Base-by-base conservation (phyloP, 2,888 invertebrate species). In the Tryphoninae sp. region DNA sequence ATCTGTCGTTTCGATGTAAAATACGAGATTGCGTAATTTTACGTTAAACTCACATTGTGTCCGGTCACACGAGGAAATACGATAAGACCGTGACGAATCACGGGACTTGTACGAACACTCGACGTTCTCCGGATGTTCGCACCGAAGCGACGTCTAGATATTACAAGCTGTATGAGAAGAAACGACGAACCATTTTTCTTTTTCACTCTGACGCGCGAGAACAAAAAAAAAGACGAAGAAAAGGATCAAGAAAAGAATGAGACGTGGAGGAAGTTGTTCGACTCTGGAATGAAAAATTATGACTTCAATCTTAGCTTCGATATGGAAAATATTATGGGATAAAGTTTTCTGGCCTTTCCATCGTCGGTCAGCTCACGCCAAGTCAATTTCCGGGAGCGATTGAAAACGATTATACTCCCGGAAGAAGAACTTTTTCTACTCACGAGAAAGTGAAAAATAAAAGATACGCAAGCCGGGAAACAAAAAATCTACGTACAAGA, bases 201-300 rank as follows among this genome's bases (percentile, higher is more conserved):
- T 33, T 33, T 22, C 19, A n/a, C 42, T 64, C 65, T 4, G n/a
- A 53, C n/a, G n/a, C 40, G 42, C 6, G 9, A 33, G 33, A 33
- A 33, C 4, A 3, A 33, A 6, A 6, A 33, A 2, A 33, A 33
- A 6, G 7, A 33, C 33, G 7, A 33, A 1, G 3, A 22, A 22
- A 33, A 19, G 1, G 19, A 19, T 19, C 19, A 19, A 19, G 19
- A 19, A 19, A 19, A 19, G 19, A 6, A 33, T 7, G 33, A 42
- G 16, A 23, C 40, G 40, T 33, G 16, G 1, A 13, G 33, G 22
- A 53, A 62, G 53, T 72, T 62, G 62, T 78, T 68, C n/a, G n/a
- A 23, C 51, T 42, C 59, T 13, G 33, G 62, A 76, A 82, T 78
- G 71, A 78, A 61, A 78, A 71, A 75, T 75, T 72, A 72, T 78